Evolutionary conservation across 1,140 invertebrate species (phyloP).

Genomic region (Drepana arcuata): DNA sequence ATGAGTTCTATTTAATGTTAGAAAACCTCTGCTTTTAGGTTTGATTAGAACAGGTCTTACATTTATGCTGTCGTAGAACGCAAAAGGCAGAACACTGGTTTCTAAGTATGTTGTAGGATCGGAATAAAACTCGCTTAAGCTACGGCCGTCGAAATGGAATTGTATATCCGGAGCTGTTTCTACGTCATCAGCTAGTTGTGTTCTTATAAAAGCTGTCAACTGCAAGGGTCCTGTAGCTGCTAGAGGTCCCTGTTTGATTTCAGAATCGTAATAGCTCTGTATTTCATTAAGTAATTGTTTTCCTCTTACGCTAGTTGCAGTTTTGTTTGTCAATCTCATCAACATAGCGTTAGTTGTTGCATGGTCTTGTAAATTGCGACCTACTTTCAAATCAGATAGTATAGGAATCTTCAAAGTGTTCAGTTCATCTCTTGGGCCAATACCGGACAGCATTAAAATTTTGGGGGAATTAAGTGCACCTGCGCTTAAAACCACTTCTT

Average conservation of each 20-base stretch:
- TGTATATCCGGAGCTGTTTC: slow-evolving; percentile 75
- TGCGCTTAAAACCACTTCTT: slow-evolving; percentile 81
- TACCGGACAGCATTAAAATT: slow-evolving; percentile 80
- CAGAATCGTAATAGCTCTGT: slow-evolving; percentile 43
- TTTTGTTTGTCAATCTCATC: slow-evolving; percentile 63
- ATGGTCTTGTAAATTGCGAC: slow-evolving; percentile 87
- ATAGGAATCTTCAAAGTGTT: slow-evolving; percentile 72
- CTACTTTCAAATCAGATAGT: slow-evolving; percentile 76
- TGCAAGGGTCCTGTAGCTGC: slow-evolving; percentile 65
- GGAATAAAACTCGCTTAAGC: slow-evolving; percentile 25
- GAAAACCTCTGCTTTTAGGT: slow-evolving; percentile 79
- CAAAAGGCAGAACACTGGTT: slow-evolving; percentile 43
- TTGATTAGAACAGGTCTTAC: slow-evolving; percentile 75
- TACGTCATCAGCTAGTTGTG: slow-evolving; percentile 51
- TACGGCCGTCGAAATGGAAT: slow-evolving; percentile 50
- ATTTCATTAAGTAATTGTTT: slow-evolving; percentile 60
- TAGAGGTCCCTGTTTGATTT: slow-evolving; percentile 47
- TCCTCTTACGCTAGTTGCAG: slow-evolving; percentile 39
- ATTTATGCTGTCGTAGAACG: slow-evolving; percentile 58
- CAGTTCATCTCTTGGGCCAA: slow-evolving; percentile 76
- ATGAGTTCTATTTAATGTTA: slow-evolving; percentile 77
- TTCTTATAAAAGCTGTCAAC: slow-evolving; percentile 67
- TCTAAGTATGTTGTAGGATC: slow-evolving; percentile 29
- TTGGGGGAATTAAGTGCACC: slow-evolving; percentile 81
- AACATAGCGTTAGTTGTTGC: slow-evolving; percentile 71